Conservation (phyloP, 2,797 vertebrate species). For the Peromyscus aztecus region DNA sequence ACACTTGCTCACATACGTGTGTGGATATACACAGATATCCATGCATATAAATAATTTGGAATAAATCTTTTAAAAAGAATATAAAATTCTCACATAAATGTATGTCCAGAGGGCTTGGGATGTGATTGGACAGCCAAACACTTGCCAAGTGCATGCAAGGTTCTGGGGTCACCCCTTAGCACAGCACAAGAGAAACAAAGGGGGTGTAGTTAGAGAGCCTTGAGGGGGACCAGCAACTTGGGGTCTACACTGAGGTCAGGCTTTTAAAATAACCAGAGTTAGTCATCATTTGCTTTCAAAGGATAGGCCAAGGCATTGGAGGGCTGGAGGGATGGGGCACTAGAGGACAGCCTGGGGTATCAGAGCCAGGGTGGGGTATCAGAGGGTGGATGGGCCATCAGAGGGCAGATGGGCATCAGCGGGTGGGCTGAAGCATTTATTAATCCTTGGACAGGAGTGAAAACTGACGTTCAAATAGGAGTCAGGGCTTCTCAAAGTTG, state of each 20-base stretch:
- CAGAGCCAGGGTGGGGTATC: background rate
- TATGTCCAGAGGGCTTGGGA: background rate
- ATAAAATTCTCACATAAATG: background rate
- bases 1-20: background rate
- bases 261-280: background rate
- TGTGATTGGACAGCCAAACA: background rate
- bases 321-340: background rate
- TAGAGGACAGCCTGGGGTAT: background rate
- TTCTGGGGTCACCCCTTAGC: background rate
- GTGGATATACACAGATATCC: background rate
- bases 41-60: background rate
- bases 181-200: background rate
- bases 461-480: constrained; percentile 27
- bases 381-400: background rate
- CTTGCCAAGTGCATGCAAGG: background rate
- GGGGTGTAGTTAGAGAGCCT: background rate
- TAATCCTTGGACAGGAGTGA: background rate
- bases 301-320: background rate
- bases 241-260: background rate
- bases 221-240: background rate
- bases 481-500: background rate
- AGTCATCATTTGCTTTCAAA: background rate
- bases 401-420: background rate
- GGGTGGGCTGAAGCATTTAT: background rate
- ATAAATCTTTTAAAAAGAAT: background rate